These are phyloP conservation scores for Temnothorax nylanderi DNA, from an alignment of 1,140 invertebrate genomes.

Conservation along the genomic window DNA sequence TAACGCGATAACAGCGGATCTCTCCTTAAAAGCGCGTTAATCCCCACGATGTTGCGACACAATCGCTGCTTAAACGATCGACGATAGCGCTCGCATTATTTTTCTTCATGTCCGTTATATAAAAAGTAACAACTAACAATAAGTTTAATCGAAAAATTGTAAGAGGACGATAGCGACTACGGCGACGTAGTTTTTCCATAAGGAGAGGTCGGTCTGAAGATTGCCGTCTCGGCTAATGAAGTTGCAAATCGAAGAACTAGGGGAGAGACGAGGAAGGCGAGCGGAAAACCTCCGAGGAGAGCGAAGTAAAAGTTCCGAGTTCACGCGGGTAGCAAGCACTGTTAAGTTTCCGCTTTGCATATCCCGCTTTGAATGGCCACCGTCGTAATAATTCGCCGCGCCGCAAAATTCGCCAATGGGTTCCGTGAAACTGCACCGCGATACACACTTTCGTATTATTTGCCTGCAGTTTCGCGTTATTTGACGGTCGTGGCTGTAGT, in stretches of 20 bases:
- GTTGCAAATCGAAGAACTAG: conserved; percentile 68
- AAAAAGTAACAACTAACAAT: conserved; percentile 22
- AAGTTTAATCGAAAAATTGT: conserved; percentile 66
- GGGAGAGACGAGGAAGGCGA: neutral
- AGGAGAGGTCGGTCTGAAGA: neutral
- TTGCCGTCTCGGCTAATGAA: conserved; percentile 62
- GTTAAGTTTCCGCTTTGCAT: conserved; percentile 63
- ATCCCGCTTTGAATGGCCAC: conserved; percentile 48
- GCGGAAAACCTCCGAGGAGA: conserved; percentile 20
- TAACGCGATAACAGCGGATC: conserved; percentile 7
- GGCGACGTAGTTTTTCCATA: conserved; percentile 49
- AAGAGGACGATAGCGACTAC: neutral
- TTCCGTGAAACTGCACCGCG: conserved; percentile 1
- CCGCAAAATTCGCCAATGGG: conserved; percentile 33
- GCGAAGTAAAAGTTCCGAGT: conserved; percentile 58
- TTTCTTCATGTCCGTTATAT: neutral
- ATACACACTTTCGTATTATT: conserved; percentile 11
- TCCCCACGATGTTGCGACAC: neutral
- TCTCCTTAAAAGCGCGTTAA: conserved; percentile 39
- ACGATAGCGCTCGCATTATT: neutral
- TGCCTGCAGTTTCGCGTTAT: conserved; percentile 25
- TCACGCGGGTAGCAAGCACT: neutral
- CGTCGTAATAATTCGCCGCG: conserved; percentile 20
- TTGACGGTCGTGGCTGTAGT: neutral
- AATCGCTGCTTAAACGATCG: conserved; percentile 33